These are phyloP conservation scores for Uromys caudimaculatus DNA, from an alignment of 2,797 vertebrate species.

Conservation along the genomic window DNA sequence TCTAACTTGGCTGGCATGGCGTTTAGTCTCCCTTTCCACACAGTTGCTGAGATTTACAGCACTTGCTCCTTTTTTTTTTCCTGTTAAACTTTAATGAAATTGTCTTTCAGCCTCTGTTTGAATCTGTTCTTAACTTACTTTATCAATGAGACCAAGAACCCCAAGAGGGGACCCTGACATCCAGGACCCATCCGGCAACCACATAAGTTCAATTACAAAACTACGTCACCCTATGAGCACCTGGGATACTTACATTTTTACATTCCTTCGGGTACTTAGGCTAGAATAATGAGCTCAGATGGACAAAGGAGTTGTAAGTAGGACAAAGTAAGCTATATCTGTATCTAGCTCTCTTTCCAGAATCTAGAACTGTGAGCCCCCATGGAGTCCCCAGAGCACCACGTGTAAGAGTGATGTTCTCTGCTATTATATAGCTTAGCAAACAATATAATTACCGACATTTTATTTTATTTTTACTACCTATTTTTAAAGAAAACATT, in stretches of 20 bases:
- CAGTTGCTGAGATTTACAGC: not conserved
- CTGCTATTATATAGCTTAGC: not conserved
- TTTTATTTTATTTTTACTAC: not conserved
- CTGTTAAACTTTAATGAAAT: not conserved
- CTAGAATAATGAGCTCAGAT: not conserved
- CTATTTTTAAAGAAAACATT: not conserved
- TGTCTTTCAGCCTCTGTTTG: not conserved
- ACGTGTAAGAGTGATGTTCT: not conserved
- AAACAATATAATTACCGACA: not conserved
- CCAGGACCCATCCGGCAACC: not conserved
- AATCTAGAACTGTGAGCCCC: not conserved
- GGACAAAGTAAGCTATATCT: not conserved
- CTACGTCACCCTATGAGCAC: not conserved
- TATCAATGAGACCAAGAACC: not conserved
- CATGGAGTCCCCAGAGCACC: not conserved
- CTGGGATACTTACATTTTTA: not conserved
- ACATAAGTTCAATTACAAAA: not conserved
- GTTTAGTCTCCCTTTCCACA: not conserved
- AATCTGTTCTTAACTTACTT: not conserved
- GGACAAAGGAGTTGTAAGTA: not conserved
- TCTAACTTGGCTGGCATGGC: not conserved
- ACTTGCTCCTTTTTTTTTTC: no score
- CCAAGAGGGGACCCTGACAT: not conserved
- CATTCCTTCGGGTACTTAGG: not conserved
- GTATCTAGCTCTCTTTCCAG: not conserved